Evolutionary conservation across 2,888 invertebrate species (phyloP), one percentile per base, ranked within the genome.

Genomic region (Orthonychiurus folsomi): DNA sequence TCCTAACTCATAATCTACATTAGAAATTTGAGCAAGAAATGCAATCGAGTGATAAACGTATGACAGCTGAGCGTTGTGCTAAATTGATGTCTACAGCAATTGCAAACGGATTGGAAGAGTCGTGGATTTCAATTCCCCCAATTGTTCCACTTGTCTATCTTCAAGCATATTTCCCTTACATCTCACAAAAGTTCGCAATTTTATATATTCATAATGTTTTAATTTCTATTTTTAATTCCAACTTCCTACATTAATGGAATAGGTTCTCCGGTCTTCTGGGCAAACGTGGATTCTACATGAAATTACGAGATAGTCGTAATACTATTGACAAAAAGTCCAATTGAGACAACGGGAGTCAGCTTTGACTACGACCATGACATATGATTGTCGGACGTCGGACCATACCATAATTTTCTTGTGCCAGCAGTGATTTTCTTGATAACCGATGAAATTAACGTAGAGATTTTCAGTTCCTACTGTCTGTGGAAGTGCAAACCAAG

Each of bases 41-140:
- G 58, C 64, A 68, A 2, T 50, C 74, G 1, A 73, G 71, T 23
- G 79, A 79, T 66, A 74, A 72, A 54, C 73, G 77, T 59, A 80
- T 82, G 80, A 73, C 76, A 1, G 75, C 80, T 9, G 77, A 77
- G 50, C 74, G 82, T 20, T 82, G 82, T 74, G 81, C 79, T 2
- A 74, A 78, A 58, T 74, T 82, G 21, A 77, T 76, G 70, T 76
- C 77, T 2, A 76, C 81, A 9, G 81, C 81, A 28, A 79, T 82
- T 20, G 80, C 80, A 2, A 81, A 81, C 73, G 74, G 76, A 60
- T 68, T 81, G 64, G 77, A 79, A 72, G 84, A 88, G 76, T 82
- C 83, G 0, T 90, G 89, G 89, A 85, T 87, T 69, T 82, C 82
- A 1, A 70, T 80, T 2, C 84, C 85, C 65, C 87, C 87, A 0